Evolutionary conservation across 37 sponge, comb jelly and placozoan genomes (phyloP), one percentile per base, ranked within the genome.

Genomic region (Geodia barretti): DNA sequence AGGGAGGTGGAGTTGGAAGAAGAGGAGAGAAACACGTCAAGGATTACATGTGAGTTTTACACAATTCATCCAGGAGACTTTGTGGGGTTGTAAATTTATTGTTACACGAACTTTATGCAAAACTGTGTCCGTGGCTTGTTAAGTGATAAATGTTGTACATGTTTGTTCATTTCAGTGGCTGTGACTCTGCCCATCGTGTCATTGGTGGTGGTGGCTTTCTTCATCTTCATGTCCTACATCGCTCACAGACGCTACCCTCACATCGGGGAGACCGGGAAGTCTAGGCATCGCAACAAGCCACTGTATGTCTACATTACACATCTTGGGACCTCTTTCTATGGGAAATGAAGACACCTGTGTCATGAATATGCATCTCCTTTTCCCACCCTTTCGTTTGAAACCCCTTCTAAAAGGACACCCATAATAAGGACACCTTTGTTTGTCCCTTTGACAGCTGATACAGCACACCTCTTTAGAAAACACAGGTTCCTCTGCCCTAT

Each of bases 161-260:
- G n/a, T n/a, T n/a, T n/a, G n/a, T 47, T 47, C 14, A 17, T 14
- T 47, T 11, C 79, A 92, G 93, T 92, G 81, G 80, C 70, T 40
- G 64, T 88, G 1, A 14, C 65, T 26, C 89, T 92, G 31, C 85
- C 93, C 29, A 72, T 92, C 21, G 61, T 80, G 68, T 81, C 82
- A 72, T 39, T 81, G 36, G 36, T 62, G 21, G 60, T 82, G 28
- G 76, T 92, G 19, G 9, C 80, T 0, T 67, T 84, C 60, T 92
- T 83, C 64, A 21, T 88, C 34, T n/a, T 32, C 41, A 70, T 88
- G 78, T 76, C 86, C 3, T 37, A 88, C 17, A 64, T 85, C 72
- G 89, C 93, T 66, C 93, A 92, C 74, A 65, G 33, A 67, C 80
- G 82, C 39, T 92, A 84, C 79, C 93, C 89, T n/a, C 89, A 92